Conservation (phyloP, 2,888 invertebrate species). For the Trilocha varians region DNA sequence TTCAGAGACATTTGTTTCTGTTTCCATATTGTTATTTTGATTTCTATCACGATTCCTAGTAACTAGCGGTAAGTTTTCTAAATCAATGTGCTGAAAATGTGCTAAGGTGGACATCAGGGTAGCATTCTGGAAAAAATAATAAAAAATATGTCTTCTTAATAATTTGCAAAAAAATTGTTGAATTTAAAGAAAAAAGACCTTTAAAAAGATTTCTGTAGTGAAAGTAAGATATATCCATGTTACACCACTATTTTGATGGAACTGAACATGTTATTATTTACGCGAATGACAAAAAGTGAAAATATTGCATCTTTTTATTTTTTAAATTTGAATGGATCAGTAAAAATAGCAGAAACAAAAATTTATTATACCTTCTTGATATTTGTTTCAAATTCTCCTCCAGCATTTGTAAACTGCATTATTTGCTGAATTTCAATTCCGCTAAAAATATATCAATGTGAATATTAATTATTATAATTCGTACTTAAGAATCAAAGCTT, state of each 20-base stretch:
- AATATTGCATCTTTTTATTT: too few species aligned
- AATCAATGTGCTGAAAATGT: constrained; percentile 33
- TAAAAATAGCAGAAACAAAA: too few species aligned
- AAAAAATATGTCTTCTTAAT: constrained; percentile 1
- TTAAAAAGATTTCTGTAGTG: too few species aligned
- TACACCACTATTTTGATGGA: too few species aligned
- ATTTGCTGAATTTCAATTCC: constrained; percentile 45
- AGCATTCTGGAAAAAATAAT: constrained; percentile 42
- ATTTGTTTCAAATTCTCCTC: constrained; percentile 43
- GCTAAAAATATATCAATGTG: constrained; percentile 40
- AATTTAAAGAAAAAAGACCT: too few species aligned
- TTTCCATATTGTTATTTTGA: constrained; percentile 29
- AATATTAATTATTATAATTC: too few species aligned
- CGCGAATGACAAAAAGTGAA: too few species aligned
- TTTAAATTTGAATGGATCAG: too few species aligned
- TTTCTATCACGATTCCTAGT: constrained; percentile 23
- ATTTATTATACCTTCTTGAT: constrained; percentile 37
- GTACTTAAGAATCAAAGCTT: too few species aligned
- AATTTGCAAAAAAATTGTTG: neutral
- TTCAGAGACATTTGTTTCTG: constrained; percentile 19
- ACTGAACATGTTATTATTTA: too few species aligned
- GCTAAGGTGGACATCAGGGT: constrained; percentile 33
- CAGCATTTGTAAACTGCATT: constrained; percentile 38
- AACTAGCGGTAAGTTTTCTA: constrained; percentile 34
- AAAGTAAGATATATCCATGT: too few species aligned